Conservation (phyloP, 2,888 invertebrate genomes). For the Aradus depressus region DNA sequence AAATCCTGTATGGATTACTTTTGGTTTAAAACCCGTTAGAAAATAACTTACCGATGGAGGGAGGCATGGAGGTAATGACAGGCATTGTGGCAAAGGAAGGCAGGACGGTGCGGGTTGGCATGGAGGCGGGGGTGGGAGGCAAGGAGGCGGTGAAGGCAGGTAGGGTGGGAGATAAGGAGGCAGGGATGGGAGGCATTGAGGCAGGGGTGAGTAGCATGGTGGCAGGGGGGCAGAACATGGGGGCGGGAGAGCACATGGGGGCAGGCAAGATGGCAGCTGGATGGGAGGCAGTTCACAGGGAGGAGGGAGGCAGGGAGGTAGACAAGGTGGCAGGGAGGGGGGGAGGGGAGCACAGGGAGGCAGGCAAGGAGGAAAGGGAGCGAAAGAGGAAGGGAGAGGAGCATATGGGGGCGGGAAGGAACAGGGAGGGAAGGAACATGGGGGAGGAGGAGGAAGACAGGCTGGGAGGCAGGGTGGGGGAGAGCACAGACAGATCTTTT, state of each 20-base stretch:
- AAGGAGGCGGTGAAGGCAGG: background rate
- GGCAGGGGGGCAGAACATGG: conserved; percentile 2
- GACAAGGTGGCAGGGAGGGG: no score
- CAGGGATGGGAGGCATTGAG: no score
- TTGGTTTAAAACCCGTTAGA: no score
- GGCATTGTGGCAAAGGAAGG: background rate
- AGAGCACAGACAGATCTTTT: no score
- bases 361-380: background rate
- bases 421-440: background rate
- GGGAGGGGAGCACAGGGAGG: background rate
- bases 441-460: background rate
- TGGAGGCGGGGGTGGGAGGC: background rate
- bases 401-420: background rate
- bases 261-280: background rate
- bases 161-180: conserved; percentile 2
- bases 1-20: no score
- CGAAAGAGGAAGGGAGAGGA: background rate
- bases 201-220: background rate
- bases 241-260: conserved; percentile 3
- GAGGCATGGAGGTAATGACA: background rate
- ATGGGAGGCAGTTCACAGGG: background rate
- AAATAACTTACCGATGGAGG: no score
- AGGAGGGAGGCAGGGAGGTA: background rate
- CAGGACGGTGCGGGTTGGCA: background rate
- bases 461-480: background rate